phyloP scores from a whole-genome alignment of 2,797 vertebrate genomes.

The Pempheris klunzingeri region DNA sequence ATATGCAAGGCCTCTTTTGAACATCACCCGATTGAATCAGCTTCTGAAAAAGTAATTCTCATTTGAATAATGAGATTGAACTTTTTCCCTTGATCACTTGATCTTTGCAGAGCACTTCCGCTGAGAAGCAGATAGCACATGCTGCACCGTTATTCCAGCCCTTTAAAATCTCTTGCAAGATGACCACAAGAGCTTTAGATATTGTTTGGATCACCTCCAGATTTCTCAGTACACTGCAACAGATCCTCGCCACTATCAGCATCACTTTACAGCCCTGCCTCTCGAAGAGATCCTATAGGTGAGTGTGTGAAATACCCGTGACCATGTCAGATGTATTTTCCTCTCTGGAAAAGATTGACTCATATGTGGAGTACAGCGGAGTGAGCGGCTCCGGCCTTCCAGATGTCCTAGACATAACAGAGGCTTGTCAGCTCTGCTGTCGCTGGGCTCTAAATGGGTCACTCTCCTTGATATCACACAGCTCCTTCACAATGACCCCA shows the following conservation, averaged over 20 bases:
- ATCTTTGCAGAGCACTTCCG: constrained; percentile 65
- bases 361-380: constrained; percentile 40
- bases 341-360: constrained; percentile 50
- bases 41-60: constrained; percentile 63
- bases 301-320: constrained; percentile 61
- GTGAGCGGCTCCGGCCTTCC: constrained; percentile 67
- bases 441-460: constrained; percentile 83
- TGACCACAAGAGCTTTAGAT: constrained; percentile 55
- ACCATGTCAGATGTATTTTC: constrained; percentile 52
- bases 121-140: constrained; percentile 54
- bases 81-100: constrained; percentile 55
- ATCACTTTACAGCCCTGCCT: constrained; percentile 41
- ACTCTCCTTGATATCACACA: constrained; percentile 83
- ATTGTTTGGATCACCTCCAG: constrained; percentile 60
- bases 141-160: constrained; percentile 30
- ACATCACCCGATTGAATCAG: constrained; percentile 54
- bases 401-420: constrained; percentile 85
- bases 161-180: constrained; percentile 54
- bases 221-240: constrained; percentile 47
- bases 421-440: constrained; percentile 78
- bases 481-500: constrained; percentile 84
- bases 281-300: constrained; percentile 46
- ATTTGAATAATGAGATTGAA: constrained; percentile 74
- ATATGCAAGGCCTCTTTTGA: constrained; percentile 46
- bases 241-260: constrained; percentile 49